Conservation (phyloP, 1,140 invertebrate genomes). For the Leptinotarsa lineolata region DNA sequence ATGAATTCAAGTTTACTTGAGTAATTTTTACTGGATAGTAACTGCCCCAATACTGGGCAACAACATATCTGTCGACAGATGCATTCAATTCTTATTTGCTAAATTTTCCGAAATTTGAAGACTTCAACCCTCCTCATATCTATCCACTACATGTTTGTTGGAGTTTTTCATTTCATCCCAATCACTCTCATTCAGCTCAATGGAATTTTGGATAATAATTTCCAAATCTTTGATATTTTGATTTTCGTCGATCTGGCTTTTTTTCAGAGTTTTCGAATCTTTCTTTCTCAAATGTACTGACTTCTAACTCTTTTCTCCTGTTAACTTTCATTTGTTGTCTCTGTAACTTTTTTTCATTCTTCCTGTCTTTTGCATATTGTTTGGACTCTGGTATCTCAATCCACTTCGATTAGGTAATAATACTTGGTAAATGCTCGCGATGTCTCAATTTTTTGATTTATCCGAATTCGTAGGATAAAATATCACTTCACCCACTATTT, state of each 20-base stretch:
- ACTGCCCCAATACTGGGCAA: background rate
- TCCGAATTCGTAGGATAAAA: background rate
- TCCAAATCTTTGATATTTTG: background rate
- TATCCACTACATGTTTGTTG: constrained; percentile 1
- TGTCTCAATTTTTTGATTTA: background rate
- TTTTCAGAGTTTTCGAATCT: background rate
- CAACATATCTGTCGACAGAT: background rate
- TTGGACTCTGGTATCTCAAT: background rate
- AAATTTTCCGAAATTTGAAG: background rate
- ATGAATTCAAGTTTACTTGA: background rate
- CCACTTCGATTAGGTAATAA: background rate
- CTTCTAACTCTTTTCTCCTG: background rate
- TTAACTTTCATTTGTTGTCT: background rate
- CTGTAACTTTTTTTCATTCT: background rate
- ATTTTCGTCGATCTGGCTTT: background rate
- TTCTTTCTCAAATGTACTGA: background rate
- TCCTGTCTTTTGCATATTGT: background rate
- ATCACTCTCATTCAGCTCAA: background rate
- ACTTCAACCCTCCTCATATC: background rate
- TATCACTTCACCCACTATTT: background rate
- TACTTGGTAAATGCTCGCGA: background rate
- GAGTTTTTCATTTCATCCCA: background rate
- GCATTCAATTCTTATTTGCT: background rate
- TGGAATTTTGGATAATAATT: background rate
- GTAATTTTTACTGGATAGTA: constrained; percentile 4